phyloP scores from a whole-genome alignment of 2,888 invertebrate species.

The Eledona agricola region DNA sequence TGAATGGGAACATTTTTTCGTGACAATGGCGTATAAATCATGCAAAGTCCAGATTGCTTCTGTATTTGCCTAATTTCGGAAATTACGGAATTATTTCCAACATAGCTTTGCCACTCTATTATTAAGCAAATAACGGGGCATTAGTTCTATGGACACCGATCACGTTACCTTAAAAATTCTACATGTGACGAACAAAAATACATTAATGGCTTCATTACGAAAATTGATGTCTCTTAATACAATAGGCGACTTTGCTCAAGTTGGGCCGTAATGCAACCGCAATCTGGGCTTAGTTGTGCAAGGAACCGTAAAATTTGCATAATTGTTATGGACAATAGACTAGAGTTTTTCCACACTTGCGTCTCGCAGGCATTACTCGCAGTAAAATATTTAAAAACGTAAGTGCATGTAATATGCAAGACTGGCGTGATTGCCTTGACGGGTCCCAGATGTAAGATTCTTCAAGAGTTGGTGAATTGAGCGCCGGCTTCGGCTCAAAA shows the following conservation, averaged over 20 bases:
- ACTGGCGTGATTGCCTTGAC: conserved; percentile 31
- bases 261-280: conserved; percentile 42
- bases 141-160: neutral
- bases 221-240: conserved; percentile 28
- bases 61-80: no score
- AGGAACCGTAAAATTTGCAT: conserved; percentile 45
- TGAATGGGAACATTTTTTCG: no score
- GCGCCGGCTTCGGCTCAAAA: no score
- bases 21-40: no score
- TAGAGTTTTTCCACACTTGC: conserved; percentile 14
- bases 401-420: conserved; percentile 31
- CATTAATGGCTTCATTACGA: conserved; percentile 19
- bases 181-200: conserved; percentile 11
- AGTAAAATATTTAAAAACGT: conserved; percentile 25
- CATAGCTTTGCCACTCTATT: no score
- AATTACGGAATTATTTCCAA: no score
- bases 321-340: conserved; percentile 43
- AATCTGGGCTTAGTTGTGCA: conserved; percentile 41
- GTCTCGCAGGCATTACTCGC: conserved; percentile 26
- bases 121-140: conserved; percentile 13
- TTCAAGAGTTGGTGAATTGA: no score
- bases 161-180: neutral
- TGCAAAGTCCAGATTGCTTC: no score
- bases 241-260: conserved; percentile 44
- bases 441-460: conserved; percentile 34